Base-by-base conservation (phyloP, 1,140 invertebrate genomes). In the Drosophila repleta region DNA sequence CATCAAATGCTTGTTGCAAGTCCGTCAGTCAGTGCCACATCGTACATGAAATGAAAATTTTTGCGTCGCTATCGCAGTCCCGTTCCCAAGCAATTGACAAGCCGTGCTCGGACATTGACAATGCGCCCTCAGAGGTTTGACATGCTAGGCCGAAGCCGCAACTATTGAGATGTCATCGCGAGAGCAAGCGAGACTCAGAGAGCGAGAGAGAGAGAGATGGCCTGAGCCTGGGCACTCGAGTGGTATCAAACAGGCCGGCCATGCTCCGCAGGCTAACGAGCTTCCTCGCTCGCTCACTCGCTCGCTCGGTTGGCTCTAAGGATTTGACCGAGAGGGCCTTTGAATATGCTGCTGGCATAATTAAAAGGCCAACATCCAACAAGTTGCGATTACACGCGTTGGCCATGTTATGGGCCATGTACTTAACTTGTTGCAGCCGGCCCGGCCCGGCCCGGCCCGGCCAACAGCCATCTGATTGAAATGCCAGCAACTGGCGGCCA, bases 151-250 rank as follows among this genome's bases (percentile, higher is more conserved):
- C 65, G 70, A 69, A 68, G 73, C 61, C 61, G 68, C 68, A 79
- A 68, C 76, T 87, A 87, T 87, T 87, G 83, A 87, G 83, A 83
- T 87, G 83, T 87, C 83, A 87, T 79, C 75, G 74, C 71, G 64
- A 0, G 39, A 15, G 15, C n/a, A 17, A 17, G 15, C 2, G 39
- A 43, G 39, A 15, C 6, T 2, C 8, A 43, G 39, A 13, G 46
- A 43, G 53, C n/a, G 18, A 20, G 43, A 46, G 43, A 1, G 17
- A 18, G 17, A 15, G n/a, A 15, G 21, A 45, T 41, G 61, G 49
- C 35, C 52, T 67, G 56, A 61, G 66, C n/a, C n/a, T n/a, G 67
- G 67, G 24, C 52, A 64, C 24, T 62, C 51, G 32, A 48, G 49
- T 53, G 41, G 24, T 75, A 75, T 79, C 78, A 81, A 81, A 81